These are phyloP conservation scores for Penaeus chinensis DNA, from an alignment of 1,140 invertebrate genomes.

Conservation along the genomic window DNA sequence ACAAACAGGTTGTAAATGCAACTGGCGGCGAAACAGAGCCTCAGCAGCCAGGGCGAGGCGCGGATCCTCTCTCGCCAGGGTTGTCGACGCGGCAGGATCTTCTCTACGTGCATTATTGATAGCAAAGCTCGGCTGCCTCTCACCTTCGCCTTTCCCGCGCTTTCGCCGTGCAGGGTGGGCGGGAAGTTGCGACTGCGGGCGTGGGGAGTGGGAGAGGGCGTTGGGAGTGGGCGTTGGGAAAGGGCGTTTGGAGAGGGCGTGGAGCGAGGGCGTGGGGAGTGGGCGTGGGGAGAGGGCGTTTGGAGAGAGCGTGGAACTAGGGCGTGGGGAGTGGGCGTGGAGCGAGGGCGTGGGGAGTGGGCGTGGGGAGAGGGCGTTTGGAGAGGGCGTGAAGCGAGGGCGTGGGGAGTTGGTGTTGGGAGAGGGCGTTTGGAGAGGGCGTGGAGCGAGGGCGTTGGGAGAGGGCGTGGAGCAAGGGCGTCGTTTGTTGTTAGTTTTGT, in stretches of 20 bases:
- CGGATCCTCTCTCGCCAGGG: not conserved
- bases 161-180: not conserved
- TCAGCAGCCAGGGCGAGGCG: not conserved
- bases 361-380: not conserved
- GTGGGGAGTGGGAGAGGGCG: not conserved
- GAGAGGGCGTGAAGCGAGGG: not conserved
- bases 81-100: not conserved
- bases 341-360: not conserved
- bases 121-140: conserved; percentile 10
- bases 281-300: no score
- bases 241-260: not conserved
- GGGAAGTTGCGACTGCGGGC: not conserved
- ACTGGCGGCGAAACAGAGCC: not conserved
- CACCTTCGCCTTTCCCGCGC: not conserved
- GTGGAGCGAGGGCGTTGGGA: not conserved
- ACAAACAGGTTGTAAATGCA: no score
- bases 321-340: not conserved
- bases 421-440: no score
- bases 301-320: not conserved
- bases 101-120: conserved; percentile 16
- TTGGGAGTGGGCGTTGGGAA: not conserved
- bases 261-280: not conserved
- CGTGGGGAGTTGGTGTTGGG: not conserved
- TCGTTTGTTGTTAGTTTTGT: no score
- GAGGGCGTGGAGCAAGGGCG: no score